Conservation (phyloP, 2,113 vertebrate genomes). For the Columba livia region DNA sequence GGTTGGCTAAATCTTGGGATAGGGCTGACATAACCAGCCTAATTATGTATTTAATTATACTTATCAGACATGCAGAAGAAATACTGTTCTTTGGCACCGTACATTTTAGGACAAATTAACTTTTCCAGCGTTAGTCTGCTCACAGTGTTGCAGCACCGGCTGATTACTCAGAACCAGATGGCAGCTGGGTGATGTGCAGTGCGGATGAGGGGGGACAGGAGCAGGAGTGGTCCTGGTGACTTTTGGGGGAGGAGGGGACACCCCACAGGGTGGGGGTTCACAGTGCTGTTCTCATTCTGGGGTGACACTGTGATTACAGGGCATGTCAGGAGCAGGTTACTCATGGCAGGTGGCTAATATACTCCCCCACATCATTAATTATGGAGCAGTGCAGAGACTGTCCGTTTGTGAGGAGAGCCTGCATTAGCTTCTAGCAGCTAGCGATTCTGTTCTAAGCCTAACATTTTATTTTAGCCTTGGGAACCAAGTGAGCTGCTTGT, state of each 20-base stretch:
- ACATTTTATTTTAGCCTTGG: not conserved
- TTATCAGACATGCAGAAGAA: not conserved
- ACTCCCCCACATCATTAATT: not conserved
- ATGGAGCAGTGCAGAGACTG: not conserved
- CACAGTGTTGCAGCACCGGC: not conserved
- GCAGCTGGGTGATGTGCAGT: accelerated
- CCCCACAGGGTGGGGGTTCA: not conserved
- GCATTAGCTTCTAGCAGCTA: not conserved
- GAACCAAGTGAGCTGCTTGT: not conserved
- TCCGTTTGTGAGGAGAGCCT: not conserved
- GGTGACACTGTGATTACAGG: not conserved
- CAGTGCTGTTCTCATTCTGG: not conserved
- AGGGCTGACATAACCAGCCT: constrained; percentile 9
- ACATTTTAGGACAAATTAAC: not conserved
- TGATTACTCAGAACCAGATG: not conserved
- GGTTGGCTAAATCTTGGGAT: not conserved
- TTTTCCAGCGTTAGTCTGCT: not conserved
- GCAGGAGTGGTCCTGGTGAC: not conserved
- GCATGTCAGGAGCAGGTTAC: not conserved
- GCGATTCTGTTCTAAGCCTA: not conserved
- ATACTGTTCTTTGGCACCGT: not conserved
- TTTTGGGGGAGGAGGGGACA: not conserved
- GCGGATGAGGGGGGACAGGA: not conserved
- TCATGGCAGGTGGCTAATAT: not conserved
- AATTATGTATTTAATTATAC: constrained; percentile 46